These are phyloP conservation scores for Malurus cyaneus DNA, from an alignment of 2,113 vertebrate genomes.

Conservation along the genomic window DNA sequence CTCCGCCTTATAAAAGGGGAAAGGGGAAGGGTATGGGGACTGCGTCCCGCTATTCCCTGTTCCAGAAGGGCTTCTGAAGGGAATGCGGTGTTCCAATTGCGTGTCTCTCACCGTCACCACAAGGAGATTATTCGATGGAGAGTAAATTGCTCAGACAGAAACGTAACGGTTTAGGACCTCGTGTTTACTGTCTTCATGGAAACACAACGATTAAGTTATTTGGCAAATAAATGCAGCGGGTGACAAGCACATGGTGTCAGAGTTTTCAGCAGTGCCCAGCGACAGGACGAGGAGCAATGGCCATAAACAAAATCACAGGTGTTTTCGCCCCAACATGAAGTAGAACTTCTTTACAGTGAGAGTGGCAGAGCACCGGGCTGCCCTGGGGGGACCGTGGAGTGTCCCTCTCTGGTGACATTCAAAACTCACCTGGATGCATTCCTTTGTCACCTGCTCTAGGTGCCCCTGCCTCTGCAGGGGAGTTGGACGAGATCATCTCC, in stretches of 20 bases:
- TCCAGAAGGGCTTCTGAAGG: fast-evolving
- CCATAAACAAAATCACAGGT: background rate
- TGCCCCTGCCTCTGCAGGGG: background rate
- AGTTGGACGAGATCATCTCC: background rate
- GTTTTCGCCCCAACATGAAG: background rate
- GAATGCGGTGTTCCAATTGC: too few relatives aligned
- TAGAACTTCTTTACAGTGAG: too few relatives aligned
- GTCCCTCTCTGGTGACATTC: background rate
- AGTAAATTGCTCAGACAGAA: background rate
- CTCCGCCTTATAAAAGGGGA: fast-evolving
- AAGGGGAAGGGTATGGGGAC: fast-evolving
- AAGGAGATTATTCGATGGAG: background rate
- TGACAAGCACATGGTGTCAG: background rate
- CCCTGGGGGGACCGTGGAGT: too few relatives aligned
- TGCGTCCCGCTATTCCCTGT: fast-evolving
- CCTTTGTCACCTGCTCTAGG: background rate
- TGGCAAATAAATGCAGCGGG: background rate
- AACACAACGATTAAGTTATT: background rate
- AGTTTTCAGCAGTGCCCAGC: background rate
- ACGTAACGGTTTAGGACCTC: too few relatives aligned
- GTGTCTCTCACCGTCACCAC: fast-evolving
- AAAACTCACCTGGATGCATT: background rate
- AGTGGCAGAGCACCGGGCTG: background rate
- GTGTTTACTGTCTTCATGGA: background rate
- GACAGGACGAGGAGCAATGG: background rate